Evolutionary conservation across 2,888 invertebrate species (phyloP), one percentile per base, ranked within the genome.

Genomic region (Enchytraeus crypticus): DNA sequence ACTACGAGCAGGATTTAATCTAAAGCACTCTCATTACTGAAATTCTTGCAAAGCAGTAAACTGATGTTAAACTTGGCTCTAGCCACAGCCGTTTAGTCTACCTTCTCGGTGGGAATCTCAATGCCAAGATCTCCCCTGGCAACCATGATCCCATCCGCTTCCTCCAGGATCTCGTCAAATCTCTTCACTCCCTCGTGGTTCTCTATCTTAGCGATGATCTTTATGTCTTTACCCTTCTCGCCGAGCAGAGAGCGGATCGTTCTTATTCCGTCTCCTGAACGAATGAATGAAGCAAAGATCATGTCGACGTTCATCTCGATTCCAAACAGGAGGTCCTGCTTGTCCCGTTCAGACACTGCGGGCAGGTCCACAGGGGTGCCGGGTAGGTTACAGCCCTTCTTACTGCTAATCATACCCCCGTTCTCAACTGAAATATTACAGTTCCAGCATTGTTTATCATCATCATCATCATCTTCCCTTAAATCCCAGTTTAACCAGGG

Each of bases 111-210:
- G 2, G 96, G 95, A 71, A 98, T 95, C 82, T 98, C 97, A 76
- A 96, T 96, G 70, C 96, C 96, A 66, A 98, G 84, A 80, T 97
- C 96, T 72, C 96, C 97, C 69, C 97, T 87, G 27, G 97, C 97
- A 0, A 96, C 93, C 93, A 99, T 95, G 63, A 99, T 91, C 71
- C 96, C 98, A 79, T 99, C 97, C 0, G 93, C 88, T 21, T 86
- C 90, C 53, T 84, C 84, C 74, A 96, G 90, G 72, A 98, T 97
- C 75, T 92, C 91, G 77, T 96, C 92, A 66, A 97, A 84, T 62
- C 82, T 74, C 67, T 73, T 72, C 8, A 80, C 78, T 56, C 96
- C 98, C 82, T 96, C 93, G 77, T 96, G 93, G 81, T 97, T 97
- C 82, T 99, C 98, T 73, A 99, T 95, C n/a, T n/a, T n/a, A n/a